Evolutionary conservation across 2,113 vertebrate genomes (phyloP).

Genomic region (Manacus vitellinus): DNA sequence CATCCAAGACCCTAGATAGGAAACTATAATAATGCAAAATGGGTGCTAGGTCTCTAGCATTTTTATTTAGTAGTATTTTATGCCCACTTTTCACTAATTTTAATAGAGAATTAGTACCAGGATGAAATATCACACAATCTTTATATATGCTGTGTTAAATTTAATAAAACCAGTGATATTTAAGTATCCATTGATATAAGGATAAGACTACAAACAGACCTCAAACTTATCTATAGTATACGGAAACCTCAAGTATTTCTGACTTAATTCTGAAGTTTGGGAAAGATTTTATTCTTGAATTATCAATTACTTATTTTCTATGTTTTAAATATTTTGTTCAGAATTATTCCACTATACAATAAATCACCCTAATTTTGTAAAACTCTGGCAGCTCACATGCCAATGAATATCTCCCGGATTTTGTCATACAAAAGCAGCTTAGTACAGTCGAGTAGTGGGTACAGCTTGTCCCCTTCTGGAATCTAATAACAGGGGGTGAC

Average conservation of each 20-base stretch:
- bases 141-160: conserved; percentile 6
- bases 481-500: neutral
- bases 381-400: neutral
- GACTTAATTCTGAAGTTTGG: neutral
- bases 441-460: neutral
- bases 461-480: neutral
- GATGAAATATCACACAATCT: conserved; percentile 3
- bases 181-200: neutral
- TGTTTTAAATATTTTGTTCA: neutral
- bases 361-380: neutral
- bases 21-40: neutral
- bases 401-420: neutral
- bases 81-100: neutral
- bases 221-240: neutral
- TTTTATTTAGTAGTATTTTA: conserved; percentile 16
- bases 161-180: conserved; percentile 38
- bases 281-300: neutral
- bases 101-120: conserved; percentile 1
- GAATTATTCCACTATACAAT: neutral
- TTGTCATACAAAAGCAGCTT: neutral
- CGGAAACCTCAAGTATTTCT: neutral
- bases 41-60: neutral
- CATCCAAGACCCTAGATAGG: neutral
- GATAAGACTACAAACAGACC: neutral
- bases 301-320: neutral